Base-by-base conservation (phyloP, 2,888 invertebrate genomes). In the Agrochola litura region DNA sequence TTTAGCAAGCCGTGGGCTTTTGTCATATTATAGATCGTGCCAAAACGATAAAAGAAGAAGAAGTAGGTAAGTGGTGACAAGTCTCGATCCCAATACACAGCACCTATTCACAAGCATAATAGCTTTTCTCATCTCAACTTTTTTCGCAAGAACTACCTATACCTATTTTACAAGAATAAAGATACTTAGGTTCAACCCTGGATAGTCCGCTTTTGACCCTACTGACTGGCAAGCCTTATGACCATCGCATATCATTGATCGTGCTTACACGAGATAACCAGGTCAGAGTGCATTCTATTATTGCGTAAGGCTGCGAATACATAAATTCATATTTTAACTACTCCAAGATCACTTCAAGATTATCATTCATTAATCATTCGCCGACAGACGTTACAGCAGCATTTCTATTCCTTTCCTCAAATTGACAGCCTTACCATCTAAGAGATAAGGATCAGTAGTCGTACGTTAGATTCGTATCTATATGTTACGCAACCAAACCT, bases 331-430 rank as follows among this genome's bases (percentile, higher is more conserved):
- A 8, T 19, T 75, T 60, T 4, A 56, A 58, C 37, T 46, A 37
- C 37, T 69, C 52, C 30, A 54, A 80, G 84, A 82, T 84, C 81
- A 46, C 58, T 67, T 67, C 58, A 66, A 84, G 82, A 82, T 84
- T 60, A 60, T 19, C 22, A 61, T 56, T 30, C 49, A 63, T 69
- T 81, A 76, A 82, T 72, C 68, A 61, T 64, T 72, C 30, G 76
- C 61, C 46, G 82, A 82, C 68, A 68, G 70, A 12, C 30, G 46
- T 60, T 79, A 64, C 25, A n/a, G 60, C 60, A 65, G 68, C 60
- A 60, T 72, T 81, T 81, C 63, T 69, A 76, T 81, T 64, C 16
- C 37, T 75, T 60, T 70, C 25, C 56, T 56, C 52, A 70, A 37
- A 54, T 56, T 72, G 76, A 82, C 71, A 81, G 82, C 25, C 46